phyloP scores from a whole-genome alignment of 2,113 vertebrate genomes.

The Ceyx margarethae region DNA sequence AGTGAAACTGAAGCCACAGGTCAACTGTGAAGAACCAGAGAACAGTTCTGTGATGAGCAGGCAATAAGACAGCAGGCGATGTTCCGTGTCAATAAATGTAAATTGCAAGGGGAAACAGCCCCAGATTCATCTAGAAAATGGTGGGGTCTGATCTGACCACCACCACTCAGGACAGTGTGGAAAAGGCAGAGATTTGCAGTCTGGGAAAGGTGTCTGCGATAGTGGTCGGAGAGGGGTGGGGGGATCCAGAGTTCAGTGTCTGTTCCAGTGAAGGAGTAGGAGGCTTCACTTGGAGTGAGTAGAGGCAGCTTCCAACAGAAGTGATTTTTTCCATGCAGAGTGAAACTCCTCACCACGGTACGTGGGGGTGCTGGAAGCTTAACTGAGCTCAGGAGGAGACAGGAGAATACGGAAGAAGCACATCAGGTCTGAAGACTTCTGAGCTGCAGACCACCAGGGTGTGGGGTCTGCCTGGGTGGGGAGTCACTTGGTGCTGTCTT shows the following conservation, averaged over 20 bases:
- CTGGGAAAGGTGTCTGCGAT: neutral
- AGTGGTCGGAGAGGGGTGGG: neutral
- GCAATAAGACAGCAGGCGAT: neutral
- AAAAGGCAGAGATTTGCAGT: neutral
- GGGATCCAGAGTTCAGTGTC: neutral
- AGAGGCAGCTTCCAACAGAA: neutral
- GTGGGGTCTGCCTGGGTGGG: neutral
- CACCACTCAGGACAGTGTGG: neutral
- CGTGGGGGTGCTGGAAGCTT: neutral
- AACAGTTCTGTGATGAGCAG: neutral
- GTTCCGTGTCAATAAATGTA: neutral
- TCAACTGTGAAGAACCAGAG: neutral
- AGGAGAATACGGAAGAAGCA: neutral
- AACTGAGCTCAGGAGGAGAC: neutral
- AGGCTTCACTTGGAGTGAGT: neutral
- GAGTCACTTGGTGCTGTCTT: neutral
- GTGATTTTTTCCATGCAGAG: neutral
- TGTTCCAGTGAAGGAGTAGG: neutral
- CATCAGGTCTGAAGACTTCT: neutral
- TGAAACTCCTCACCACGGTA: neutral
- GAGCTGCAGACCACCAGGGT: neutral
- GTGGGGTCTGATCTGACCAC: neutral
- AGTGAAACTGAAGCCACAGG: neutral
- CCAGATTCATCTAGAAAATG: neutral
- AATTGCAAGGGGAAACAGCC: neutral